A percentile compares a stretch with the other conserved stretches of the same genome.
Evolutionary conservation across 2,113 vertebrate species (phyloP).

Genomic region (Muntiacus reevesi): DNA sequence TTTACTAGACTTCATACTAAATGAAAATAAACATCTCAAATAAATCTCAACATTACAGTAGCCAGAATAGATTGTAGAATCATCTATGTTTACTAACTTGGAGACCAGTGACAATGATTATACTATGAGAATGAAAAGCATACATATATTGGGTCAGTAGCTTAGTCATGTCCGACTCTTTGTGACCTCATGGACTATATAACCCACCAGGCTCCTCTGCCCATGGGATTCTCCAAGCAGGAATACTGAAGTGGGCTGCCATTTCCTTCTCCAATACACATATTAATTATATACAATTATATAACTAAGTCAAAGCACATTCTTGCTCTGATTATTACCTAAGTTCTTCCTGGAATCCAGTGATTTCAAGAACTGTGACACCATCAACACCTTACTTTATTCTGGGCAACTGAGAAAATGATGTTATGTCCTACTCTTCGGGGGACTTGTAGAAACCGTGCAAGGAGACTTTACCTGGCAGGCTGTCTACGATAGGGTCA

Average conservation of each 20-base stretch:
- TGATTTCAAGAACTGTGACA: neutral
- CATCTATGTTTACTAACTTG: neutral
- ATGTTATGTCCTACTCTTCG: fast-evolving
- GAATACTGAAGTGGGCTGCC: neutral
- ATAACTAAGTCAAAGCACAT: neutral
- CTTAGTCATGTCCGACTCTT: neutral
- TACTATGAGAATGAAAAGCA: neutral
- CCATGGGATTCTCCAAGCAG: neutral
- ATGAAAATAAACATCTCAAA: neutral
- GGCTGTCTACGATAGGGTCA: neutral
- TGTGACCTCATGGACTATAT: neutral
- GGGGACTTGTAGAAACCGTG: neutral
- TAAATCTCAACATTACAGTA: neutral
- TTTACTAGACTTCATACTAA: neutral
- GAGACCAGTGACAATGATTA: neutral
- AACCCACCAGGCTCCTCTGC: neutral
- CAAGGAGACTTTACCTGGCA: neutral
- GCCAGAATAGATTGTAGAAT: neutral
- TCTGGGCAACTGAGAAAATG: neutral
- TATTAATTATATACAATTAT: neutral
- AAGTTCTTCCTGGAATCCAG: neutral
- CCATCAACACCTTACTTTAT: neutral
- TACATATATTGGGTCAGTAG: neutral
- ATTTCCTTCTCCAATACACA: neutral
- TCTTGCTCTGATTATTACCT: neutral